Conservation (phyloP, 2,113 vertebrate species). For the Deroptyus accipitrinus region DNA sequence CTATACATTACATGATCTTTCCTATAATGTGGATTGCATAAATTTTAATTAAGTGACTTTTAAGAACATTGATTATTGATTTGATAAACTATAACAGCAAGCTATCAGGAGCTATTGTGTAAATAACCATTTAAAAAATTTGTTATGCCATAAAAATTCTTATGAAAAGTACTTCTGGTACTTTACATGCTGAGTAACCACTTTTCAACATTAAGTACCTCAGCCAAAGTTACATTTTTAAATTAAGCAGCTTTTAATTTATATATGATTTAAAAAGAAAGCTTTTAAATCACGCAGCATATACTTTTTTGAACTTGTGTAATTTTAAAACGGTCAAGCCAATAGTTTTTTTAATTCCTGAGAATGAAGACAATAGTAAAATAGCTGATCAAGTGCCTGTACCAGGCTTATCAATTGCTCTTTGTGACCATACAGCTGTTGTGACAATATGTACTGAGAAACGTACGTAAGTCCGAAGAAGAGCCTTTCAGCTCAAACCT, state of each 20-base stretch:
- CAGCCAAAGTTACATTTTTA: constrained; percentile 65
- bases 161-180: constrained; percentile 46
- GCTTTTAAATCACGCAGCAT: constrained; percentile 29
- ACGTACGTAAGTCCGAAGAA: neutral
- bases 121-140: constrained; percentile 54
- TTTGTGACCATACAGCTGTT: constrained; percentile 34
- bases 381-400: neutral
- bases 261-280: constrained; percentile 1
- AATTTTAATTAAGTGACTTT: constrained; percentile 65
- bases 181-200: constrained; percentile 60
- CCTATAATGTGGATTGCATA: constrained; percentile 28
- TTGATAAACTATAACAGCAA: constrained; percentile 52
- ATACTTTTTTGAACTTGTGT: neutral
- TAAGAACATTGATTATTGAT: constrained; percentile 69
- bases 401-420: neutral
- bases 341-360: neutral
- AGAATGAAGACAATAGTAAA: neutral
- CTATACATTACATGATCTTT: constrained; percentile 33
- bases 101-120: constrained; percentile 36
- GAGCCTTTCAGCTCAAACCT: neutral
- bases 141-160: constrained; percentile 50
- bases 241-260: constrained; percentile 71
- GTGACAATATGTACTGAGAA: neutral
- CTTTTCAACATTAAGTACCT: constrained; percentile 56
- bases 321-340: constrained; percentile 30